Percentiles rank a stretch among this genome's conserved stretches.
Conservation (phyloP, 2,888 invertebrate species). For the Auanema freiburgensis region DNA sequence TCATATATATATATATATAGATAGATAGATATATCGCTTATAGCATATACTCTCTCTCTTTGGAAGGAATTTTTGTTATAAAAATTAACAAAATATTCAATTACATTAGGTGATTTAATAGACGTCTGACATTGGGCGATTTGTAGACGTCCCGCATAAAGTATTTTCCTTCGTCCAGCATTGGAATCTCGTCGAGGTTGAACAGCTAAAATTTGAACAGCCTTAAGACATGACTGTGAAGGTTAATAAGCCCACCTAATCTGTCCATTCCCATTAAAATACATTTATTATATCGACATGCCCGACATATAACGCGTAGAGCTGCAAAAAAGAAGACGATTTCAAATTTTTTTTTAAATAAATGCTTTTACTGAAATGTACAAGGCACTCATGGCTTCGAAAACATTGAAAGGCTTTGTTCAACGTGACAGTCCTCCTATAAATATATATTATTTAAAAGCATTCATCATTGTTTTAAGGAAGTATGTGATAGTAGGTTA, state of each 20-base stretch:
- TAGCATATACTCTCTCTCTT: no score
- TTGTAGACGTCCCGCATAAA: conserved; percentile 4
- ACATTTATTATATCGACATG: conserved; percentile 46
- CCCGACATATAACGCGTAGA: conserved; percentile 49
- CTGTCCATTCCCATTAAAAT: conserved; percentile 44
- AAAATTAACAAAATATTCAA: no score
- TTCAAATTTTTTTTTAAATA: no score
- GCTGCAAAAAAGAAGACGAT: conserved; percentile 22
- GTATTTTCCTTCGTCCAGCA: conserved; percentile 41
- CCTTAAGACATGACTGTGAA: neutral
- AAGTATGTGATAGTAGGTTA: no score
- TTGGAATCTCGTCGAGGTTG: conserved; percentile 49
- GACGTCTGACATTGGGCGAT: no score
- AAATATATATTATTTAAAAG: no score
- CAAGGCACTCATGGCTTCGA: conserved; percentile 33
- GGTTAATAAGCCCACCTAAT: conserved; percentile 14
- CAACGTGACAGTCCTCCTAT: conserved; percentile 38
- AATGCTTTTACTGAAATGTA: conserved; percentile 6
- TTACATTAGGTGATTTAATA: no score
- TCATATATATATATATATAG: no score
- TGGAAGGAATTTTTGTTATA: no score
- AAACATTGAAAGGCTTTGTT: conserved; percentile 40
- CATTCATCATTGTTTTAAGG: no score
- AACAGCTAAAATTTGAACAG: conserved; percentile 29
- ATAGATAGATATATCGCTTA: no score